Evolutionary conservation across 1,140 invertebrate species (phyloP), one percentile per base, ranked within the genome.

Genomic region (Ceratina japonica): DNA sequence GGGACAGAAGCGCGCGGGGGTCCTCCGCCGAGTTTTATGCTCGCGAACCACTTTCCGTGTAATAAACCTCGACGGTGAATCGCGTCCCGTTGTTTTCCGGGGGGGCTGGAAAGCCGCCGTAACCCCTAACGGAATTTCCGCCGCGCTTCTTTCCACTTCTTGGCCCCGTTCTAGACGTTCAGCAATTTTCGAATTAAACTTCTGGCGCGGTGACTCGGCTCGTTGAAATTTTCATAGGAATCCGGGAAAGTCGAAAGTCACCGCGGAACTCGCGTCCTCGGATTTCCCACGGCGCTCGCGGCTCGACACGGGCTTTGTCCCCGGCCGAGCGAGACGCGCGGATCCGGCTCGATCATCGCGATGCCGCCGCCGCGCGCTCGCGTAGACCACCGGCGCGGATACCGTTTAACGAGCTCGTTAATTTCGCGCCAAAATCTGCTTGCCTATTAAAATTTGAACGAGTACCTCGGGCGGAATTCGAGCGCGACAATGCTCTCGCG

Each of bases 381-480:
- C 37, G 37, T 44, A 44, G 37, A 44, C 37, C 37, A 44, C 37
- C 37, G 37, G 10, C 37, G 16, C 22, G 31, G 63, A 58, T 54
- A 27, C 54, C 24, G 74, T 75, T 77, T 77, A 77, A 77, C 68
- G 66, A 77, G 75, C 66, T 77, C 75, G 66, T 77, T 77, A 77
- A 77, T 77, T 77, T 70, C 58, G 10, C 56, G 75, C 65, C 75
- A 61, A 69, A 68, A 77, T 77, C 66, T 70, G 75, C 15, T 15
- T 4, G 66, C 8, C 75, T n/a, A 61, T 77, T 77, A 77, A 77
- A 77, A 77, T 61, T 62, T 27, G 13, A 70, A 70, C 75, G 66
- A 77, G 52, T 71, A 70, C 68, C 75, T 62, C 75, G 58, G 71
- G 75, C 75, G 66, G 75, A 77, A 77, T 70, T 71, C 56, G 66